phyloP scores from a whole-genome alignment of 2,113 vertebrate species.

The Megaptera novaeangliae region DNA sequence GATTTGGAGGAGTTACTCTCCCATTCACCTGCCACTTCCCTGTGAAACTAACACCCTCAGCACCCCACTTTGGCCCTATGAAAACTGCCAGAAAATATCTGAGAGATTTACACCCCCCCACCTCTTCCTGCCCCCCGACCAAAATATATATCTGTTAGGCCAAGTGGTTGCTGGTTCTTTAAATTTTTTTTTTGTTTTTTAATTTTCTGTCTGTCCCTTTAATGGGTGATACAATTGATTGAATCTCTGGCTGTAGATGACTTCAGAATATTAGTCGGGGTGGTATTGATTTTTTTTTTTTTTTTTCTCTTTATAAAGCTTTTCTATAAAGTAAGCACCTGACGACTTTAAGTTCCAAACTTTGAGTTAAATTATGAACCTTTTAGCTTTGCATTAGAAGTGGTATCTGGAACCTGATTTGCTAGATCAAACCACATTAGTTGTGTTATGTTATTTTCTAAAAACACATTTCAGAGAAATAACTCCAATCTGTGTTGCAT shows the following conservation, averaged over 20 bases:
- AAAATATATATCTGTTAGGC: constrained; percentile 21
- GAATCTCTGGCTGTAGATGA: constrained; percentile 66
- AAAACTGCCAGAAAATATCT: neutral
- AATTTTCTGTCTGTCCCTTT: constrained; percentile 67
- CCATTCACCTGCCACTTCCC: neutral
- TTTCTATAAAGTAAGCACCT: constrained; percentile 70
- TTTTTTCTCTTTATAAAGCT: constrained; percentile 29
- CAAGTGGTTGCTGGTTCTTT: constrained; percentile 40
- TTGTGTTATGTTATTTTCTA: constrained; percentile 86
- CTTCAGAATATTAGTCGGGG: constrained; percentile 69
- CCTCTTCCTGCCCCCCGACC: too few species aligned
- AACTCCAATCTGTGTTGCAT: constrained; percentile 85
- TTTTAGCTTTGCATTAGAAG: constrained; percentile 82
- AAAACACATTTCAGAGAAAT: constrained; percentile 87
- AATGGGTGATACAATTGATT: constrained; percentile 80
- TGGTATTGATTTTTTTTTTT: constrained; percentile 74
- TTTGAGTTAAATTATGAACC: constrained; percentile 83
- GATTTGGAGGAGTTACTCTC: neutral
- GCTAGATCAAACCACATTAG: constrained; percentile 85
- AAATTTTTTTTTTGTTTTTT: neutral
- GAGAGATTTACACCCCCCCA: constrained; percentile 11
- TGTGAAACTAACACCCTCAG: neutral
- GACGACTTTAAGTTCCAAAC: constrained; percentile 77
- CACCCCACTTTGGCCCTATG: neutral
- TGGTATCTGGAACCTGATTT: constrained; percentile 83